These are phyloP conservation scores for Phyllopteryx taeniolatus DNA, from an alignment of 2,113 vertebrate genomes.

Conservation along the genomic window DNA sequence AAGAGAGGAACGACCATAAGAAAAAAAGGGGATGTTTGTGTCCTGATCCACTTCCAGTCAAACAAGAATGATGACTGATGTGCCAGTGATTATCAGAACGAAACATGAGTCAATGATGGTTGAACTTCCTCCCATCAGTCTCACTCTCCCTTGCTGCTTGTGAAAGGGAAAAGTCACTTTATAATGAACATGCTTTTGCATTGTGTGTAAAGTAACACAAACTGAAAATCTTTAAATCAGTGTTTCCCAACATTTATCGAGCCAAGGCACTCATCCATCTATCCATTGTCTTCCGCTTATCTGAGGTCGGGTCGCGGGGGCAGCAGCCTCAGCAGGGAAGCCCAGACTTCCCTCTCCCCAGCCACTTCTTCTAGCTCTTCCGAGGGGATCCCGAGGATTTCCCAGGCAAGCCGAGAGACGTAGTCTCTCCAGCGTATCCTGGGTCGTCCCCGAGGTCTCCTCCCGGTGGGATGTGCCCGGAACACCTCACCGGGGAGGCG, in stretches of 20 bases:
- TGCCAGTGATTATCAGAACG: conserved; percentile 1
- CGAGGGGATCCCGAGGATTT: no score
- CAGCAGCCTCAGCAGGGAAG: no score
- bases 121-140: background rate
- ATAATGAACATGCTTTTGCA: background rate
- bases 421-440: no score
- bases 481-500: no score
- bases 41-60: background rate
- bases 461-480: no score
- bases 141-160: background rate
- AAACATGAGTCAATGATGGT: background rate
- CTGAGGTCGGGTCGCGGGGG: no score
- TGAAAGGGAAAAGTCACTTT: background rate
- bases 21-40: conserved; percentile 17
- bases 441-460: no score
- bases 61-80: background rate
- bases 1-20: conserved; percentile 36
- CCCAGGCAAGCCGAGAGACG: no score
- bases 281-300: no score
- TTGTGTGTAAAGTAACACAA: background rate
- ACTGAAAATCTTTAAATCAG: background rate
- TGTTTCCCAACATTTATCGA: background rate
- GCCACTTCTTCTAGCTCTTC: no score
- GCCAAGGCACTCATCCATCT: no score
- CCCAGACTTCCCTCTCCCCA: no score